These are phyloP conservation scores for Rhynchonycteris naso DNA, from an alignment of 2,797 vertebrate genomes.

Conservation along the genomic window DNA sequence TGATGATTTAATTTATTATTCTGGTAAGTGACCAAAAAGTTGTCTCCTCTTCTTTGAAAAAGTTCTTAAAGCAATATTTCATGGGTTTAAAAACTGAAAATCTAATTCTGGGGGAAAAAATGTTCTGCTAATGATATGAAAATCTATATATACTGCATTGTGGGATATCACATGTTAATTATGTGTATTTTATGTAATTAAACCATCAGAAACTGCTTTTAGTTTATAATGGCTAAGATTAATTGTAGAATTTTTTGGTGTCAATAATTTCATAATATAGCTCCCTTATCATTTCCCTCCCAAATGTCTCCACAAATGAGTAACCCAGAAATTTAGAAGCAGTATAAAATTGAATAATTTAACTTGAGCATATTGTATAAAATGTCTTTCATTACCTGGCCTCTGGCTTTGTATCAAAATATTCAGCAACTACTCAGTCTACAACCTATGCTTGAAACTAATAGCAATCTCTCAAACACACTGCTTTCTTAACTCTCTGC, in stretches of 20 bases:
- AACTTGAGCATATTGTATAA: not conserved
- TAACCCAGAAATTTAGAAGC: conserved; percentile 27
- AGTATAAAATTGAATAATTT: not conserved
- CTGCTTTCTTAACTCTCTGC: not conserved
- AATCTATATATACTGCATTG: not conserved
- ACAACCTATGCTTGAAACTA: not conserved
- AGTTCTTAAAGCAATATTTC: conserved; percentile 18
- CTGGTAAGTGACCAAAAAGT: not conserved
- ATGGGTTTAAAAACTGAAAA: conserved; percentile 30
- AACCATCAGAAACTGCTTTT: conserved; percentile 7
- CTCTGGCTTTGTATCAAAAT: not conserved
- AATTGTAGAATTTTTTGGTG: not conserved
- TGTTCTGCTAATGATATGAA: conserved; percentile 18
- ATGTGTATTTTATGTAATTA: not conserved
- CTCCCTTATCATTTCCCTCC: not conserved
- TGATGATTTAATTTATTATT: conserved; percentile 7
- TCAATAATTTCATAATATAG: not conserved
- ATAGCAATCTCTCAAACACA: not conserved
- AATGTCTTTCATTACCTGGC: not conserved
- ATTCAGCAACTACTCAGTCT: not conserved
- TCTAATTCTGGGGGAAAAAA: not conserved
- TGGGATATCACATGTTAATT: not conserved
- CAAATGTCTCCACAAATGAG: not conserved
- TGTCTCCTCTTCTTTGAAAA: not conserved
- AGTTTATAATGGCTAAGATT: not conserved